These are phyloP conservation scores for Sarcophaga rosellei DNA, from an alignment of 2,888 invertebrate species.

Conservation along the genomic window DNA sequence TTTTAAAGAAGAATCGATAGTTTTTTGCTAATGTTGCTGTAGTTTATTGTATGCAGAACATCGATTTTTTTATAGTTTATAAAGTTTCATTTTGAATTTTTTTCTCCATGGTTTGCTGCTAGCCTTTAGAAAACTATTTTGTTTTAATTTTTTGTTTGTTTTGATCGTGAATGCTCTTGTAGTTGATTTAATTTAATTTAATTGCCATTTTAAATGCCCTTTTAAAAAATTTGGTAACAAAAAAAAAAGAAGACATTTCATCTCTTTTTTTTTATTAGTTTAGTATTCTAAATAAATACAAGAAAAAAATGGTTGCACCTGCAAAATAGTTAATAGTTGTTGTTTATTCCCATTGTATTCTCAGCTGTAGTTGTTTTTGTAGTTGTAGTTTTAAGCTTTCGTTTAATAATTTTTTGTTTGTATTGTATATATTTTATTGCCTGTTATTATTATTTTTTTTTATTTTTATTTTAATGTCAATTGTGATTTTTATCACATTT, in stretches of 20 bases:
- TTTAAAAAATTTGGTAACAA: conserved; percentile 63
- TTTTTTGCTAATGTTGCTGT: not conserved
- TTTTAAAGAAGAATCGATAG: not conserved
- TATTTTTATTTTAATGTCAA: conserved; percentile 64
- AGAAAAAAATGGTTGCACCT: conserved; percentile 62
- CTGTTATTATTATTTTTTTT: not conserved
- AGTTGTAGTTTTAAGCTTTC: conserved; percentile 34
- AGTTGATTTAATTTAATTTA: conserved; percentile 59
- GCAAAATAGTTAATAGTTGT: conserved; percentile 43
- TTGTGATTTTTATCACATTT: conserved; percentile 67
- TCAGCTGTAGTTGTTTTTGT: not conserved
- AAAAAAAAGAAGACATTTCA: conserved; percentile 12
- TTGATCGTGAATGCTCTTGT: conserved; percentile 15
- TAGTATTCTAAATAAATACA: not conserved
- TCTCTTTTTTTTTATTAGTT: not conserved
- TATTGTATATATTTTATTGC: conserved; percentile 44
- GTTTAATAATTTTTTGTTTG: conserved; percentile 24
- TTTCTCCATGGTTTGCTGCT: not conserved
- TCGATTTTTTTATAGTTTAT: conserved; percentile 45
- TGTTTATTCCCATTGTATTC: conserved; percentile 5
- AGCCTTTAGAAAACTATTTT: not conserved
- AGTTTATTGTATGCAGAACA: conserved; percentile 49
- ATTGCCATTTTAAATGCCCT: conserved; percentile 69
- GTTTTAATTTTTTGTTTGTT: not conserved
- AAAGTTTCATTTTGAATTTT: conserved; percentile 15